A percentile compares a stretch with the other conserved stretches of the same genome.
Evolutionary conservation across 1,140 invertebrate species (phyloP).

Genomic region (Drosophila biarmipes): DNA sequence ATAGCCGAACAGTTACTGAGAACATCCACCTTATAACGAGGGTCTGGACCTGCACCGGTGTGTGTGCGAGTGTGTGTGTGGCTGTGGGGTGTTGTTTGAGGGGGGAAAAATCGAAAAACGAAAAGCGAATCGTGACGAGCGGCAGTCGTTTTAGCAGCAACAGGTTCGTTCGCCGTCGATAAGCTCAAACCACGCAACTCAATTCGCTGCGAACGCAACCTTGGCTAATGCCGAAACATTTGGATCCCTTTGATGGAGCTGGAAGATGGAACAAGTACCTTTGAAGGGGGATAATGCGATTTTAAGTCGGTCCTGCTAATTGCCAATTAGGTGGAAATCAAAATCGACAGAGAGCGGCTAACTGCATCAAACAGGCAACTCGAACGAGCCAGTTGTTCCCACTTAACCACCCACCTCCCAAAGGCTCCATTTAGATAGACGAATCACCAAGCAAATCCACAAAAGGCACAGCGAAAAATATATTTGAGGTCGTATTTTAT

Average conservation of each 20-base stretch:
- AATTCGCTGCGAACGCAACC: constrained; percentile 43
- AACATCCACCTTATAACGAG: constrained; percentile 42
- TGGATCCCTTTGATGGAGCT: background rate
- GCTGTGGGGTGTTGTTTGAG: background rate
- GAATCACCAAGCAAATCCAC: background rate
- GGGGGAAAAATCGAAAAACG: constrained; percentile 23
- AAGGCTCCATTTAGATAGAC: background rate
- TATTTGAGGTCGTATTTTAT: background rate
- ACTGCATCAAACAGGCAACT: background rate
- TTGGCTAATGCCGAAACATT: constrained; percentile 26
- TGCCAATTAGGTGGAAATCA: constrained; percentile 22
- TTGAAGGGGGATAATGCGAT: constrained; percentile 35
- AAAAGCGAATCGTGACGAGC: constrained; percentile 42
- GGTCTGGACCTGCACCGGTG: constrained; percentile 9
- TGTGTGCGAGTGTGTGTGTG: constrained; percentile 6
- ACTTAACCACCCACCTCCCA: constrained; percentile 8
- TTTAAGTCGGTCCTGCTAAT: constrained; percentile 36
- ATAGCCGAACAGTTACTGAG: constrained; percentile 56
- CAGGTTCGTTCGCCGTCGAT: constrained; percentile 43
- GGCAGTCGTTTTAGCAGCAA: constrained; percentile 46
- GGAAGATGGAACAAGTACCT: constrained; percentile 2
- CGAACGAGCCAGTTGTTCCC: constrained; percentile 13
- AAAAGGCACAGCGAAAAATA: background rate
- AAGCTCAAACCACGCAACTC: constrained; percentile 50
- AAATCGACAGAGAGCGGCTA: background rate